These are phyloP conservation scores for Furcula furcula DNA, from an alignment of 2,888 invertebrate genomes.

Conservation along the genomic window DNA sequence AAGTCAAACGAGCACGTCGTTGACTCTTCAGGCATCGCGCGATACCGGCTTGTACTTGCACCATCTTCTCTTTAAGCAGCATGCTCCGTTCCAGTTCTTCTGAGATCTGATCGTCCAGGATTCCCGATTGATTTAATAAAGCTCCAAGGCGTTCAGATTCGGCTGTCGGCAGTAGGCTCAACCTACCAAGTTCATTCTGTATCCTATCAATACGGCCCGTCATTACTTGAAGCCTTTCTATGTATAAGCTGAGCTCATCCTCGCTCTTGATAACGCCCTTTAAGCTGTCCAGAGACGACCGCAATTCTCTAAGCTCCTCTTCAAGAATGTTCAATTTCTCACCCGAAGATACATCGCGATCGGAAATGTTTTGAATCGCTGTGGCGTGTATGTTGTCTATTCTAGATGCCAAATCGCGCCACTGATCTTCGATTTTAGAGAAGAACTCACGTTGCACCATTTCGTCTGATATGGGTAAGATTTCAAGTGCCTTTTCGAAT, in stretches of 20 bases:
- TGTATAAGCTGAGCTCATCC: conserved; percentile 90
- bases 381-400: conserved; percentile 85
- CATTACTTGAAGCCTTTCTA: conserved; percentile 90
- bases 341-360: conserved; percentile 87
- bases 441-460: conserved; percentile 90
- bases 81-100: conserved; percentile 90
- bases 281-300: conserved; percentile 85
- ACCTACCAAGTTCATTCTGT: conserved; percentile 89
- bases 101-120: conserved; percentile 86
- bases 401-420: conserved; percentile 84
- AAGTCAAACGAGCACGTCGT: conserved; percentile 81
- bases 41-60: conserved; percentile 87
- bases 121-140: conserved; percentile 85
- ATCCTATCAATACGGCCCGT: conserved; percentile 88
- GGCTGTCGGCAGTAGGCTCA: conserved; percentile 86
- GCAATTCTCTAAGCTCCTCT: conserved; percentile 88
- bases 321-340: conserved; percentile 89
- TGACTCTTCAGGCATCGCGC: conserved; percentile 86
- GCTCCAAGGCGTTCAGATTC: conserved; percentile 90
- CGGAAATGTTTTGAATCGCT: conserved; percentile 86
- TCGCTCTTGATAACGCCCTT: conserved; percentile 91
- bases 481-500: conserved; percentile 89
- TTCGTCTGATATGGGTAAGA: conserved; percentile 92
- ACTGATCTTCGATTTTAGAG: conserved; percentile 88
- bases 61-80: conserved; percentile 87